Evolutionary conservation across 2,113 vertebrate genomes (phyloP).

Genomic region (Cephalopterus ornatus): DNA sequence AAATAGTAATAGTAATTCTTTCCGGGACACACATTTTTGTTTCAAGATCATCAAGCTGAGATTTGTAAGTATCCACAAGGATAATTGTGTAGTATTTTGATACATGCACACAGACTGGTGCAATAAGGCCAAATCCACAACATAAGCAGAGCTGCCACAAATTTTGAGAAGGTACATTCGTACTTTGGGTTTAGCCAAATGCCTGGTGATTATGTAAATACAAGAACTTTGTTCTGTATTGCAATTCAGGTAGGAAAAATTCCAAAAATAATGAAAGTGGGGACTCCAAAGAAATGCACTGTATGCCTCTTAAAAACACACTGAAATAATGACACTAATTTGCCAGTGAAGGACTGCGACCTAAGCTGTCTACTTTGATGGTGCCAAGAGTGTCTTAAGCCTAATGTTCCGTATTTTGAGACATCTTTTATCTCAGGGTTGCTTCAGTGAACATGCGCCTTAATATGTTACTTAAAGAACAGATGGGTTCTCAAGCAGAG

Average conservation of each 20-base stretch:
- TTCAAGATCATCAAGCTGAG: not conserved
- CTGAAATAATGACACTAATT: constrained; percentile 19
- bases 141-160: constrained; percentile 2
- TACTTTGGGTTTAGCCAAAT: constrained; percentile 4
- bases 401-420: not conserved
- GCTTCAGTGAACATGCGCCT: not conserved
- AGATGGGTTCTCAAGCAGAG: not conserved
- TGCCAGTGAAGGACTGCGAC: not conserved
- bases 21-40: not conserved
- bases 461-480: not conserved
- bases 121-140: not conserved
- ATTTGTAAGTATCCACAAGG: not conserved
- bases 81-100: not conserved
- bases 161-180: not conserved
- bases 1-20: not conserved
- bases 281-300: not conserved
- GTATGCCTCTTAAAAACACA: not conserved
- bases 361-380: not conserved
- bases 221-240: constrained; percentile 4
- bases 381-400: not conserved
- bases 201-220: constrained; percentile 32
- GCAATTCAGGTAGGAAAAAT: constrained; percentile 14
- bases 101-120: not conserved
- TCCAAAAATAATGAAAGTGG: not conserved
- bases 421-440: not conserved